Evolutionary conservation across 2,797 vertebrate species (phyloP).

Genomic region (Propithecus perrieri): DNA sequence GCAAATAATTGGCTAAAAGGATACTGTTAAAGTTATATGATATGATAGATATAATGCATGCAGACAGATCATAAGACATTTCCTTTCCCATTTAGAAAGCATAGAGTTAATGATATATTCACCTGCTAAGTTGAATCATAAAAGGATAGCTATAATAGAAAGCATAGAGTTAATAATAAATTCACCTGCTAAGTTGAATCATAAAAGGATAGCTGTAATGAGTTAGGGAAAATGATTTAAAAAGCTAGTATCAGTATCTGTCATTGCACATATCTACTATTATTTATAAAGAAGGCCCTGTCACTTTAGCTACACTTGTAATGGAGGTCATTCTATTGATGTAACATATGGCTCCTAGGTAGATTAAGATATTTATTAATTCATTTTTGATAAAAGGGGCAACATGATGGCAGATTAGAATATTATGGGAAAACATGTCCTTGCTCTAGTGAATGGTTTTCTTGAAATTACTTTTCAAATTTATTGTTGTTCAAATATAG

Average conservation of each 20-base stretch:
- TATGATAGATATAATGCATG: conserved; percentile 8
- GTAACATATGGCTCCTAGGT: background rate
- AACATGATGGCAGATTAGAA: conserved; percentile 39
- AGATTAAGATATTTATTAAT: conserved; percentile 60
- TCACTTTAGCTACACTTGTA: conserved; percentile 17
- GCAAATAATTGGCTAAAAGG: conserved; percentile 44
- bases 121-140: background rate
- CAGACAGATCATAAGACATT: conserved; percentile 7
- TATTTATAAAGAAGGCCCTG: conserved; percentile 4
- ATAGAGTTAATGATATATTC: conserved; percentile 41
- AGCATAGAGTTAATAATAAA: conserved; percentile 42
- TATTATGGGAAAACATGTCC: conserved; percentile 47
- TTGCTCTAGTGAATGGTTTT: conserved; percentile 37
- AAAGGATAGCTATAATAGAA: conserved; percentile 3
- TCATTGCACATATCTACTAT: background rate
- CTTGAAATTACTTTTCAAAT: conserved; percentile 64
- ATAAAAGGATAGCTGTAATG: background rate
- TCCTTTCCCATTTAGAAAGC: background rate
- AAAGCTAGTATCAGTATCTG: conserved; percentile 16
- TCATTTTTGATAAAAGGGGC: conserved; percentile 41
- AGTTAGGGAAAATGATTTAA: conserved; percentile 33
- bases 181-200: background rate
- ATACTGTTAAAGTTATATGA: background rate
- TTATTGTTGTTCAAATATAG: conserved; percentile 31
- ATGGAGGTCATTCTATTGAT: conserved; percentile 28